Evolutionary conservation across 2,888 invertebrate genomes (phyloP).

Genomic region (Erannis defoliaria): DNA sequence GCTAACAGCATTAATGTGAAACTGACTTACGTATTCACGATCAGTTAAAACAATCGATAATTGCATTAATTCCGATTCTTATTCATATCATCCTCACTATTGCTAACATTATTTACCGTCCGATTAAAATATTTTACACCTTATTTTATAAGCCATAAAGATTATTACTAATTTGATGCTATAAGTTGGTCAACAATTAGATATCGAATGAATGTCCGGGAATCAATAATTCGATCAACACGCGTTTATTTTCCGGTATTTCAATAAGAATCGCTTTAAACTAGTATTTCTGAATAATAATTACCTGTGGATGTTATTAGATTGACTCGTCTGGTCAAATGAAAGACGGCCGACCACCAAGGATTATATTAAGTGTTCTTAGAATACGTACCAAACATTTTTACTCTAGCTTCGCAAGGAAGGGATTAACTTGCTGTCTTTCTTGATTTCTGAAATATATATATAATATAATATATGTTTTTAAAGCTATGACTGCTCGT

Average conservation of each 20-base stretch:
- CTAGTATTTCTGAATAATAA: slow-evolving; percentile 10
- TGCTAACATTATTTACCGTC: slow-evolving; percentile 33
- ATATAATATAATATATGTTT: too few species aligned
- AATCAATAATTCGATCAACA: slow-evolving; percentile 77
- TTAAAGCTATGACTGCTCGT: too few species aligned
- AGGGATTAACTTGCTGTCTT: too few species aligned
- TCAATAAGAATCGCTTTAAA: slow-evolving; percentile 20
- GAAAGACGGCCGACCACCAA: too few species aligned
- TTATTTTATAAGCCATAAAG: slow-evolving; percentile 43
- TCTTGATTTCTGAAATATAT: too few species aligned
- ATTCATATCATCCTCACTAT: slow-evolving; percentile 61
- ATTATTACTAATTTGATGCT: slow-evolving; percentile 14
- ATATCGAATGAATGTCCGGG: slow-evolving; percentile 70
- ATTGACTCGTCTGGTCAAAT: too few species aligned
- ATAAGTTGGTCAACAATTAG: slow-evolving; percentile 38
- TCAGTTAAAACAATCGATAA: slow-evolving; percentile 58
- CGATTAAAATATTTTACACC: slow-evolving; percentile 39
- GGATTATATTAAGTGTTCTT: too few species aligned
- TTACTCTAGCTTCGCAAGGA: too few species aligned
- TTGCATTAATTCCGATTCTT: slow-evolving; percentile 65
- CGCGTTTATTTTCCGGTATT: slow-evolving; percentile 60
- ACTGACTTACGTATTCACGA: slow-evolving; percentile 28
- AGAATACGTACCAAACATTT: too few species aligned
- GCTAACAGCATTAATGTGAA: slow-evolving; percentile 18
- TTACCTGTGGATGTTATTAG: neutral